These are phyloP conservation scores for Cottoperca gobio DNA, from an alignment of 2,797 vertebrate species.

Conservation along the genomic window DNA sequence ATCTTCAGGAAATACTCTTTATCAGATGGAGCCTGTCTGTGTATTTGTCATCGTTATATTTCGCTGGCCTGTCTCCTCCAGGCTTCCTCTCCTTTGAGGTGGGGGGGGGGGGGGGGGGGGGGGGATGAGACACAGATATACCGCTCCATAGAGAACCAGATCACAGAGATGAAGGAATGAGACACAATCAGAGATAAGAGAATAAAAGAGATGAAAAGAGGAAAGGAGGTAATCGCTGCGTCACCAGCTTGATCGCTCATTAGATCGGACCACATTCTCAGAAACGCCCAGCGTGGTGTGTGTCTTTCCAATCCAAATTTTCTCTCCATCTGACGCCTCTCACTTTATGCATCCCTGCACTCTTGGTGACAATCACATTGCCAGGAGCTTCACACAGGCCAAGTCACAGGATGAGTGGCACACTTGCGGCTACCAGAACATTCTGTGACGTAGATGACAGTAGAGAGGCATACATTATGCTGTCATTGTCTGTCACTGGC, in stretches of 20 bases:
- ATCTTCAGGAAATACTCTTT: conserved; percentile 42
- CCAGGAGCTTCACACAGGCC: conserved; percentile 18
- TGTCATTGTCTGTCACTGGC: conserved; percentile 54
- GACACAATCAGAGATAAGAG: conserved; percentile 74
- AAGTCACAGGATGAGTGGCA: conserved; percentile 33
- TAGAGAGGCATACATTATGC: conserved; percentile 41
- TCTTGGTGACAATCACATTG: conserved; percentile 60
- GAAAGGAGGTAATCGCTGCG: conserved; percentile 64
- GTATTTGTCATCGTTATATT: conserved; percentile 64
- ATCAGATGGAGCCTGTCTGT: conserved; percentile 66
- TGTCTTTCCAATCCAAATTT: conserved; percentile 56
- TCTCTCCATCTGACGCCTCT: conserved; percentile 52
- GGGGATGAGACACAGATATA: conserved; percentile 61
- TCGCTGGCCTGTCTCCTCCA: conserved; percentile 48
- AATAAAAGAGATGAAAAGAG: conserved; percentile 73
- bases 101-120: too few relatives aligned
- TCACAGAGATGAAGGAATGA: conserved; percentile 69
- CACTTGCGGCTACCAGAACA: conserved; percentile 48
- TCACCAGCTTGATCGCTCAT: conserved; percentile 69
- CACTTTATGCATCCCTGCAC: conserved; percentile 37
- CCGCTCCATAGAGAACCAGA: conserved; percentile 63
- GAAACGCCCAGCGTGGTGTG: conserved; percentile 67
- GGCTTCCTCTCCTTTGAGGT: conserved; percentile 77
- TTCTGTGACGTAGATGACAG: conserved; percentile 49
- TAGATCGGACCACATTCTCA: conserved; percentile 69